These are phyloP conservation scores for Triops cancriformis DNA, from an alignment of 1,140 invertebrate species.

Conservation along the genomic window DNA sequence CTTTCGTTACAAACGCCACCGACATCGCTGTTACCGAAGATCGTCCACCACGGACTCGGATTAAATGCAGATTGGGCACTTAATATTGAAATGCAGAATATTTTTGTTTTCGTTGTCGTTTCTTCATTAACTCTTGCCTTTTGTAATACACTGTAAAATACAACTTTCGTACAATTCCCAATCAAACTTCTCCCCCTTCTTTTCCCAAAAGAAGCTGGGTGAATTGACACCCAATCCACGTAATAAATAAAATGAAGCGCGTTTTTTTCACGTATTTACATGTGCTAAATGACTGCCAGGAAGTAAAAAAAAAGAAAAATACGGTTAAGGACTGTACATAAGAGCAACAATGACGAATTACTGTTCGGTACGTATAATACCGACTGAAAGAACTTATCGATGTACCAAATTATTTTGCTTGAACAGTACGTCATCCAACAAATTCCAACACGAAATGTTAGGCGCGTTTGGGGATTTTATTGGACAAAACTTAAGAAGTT, in stretches of 20 bases:
- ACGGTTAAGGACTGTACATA: neutral
- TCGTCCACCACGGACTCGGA: neutral
- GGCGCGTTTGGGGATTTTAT: neutral
- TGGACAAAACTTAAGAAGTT: neutral
- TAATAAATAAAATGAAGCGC: conserved; percentile 1
- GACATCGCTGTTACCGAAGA: neutral
- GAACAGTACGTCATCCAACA: too few relatives aligned
- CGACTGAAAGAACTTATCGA: neutral
- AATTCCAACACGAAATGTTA: too few relatives aligned
- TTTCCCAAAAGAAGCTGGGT: neutral
- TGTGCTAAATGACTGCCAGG: neutral
- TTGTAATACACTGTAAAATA: conserved; percentile 7
- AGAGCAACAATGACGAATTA: neutral
- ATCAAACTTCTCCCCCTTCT: neutral
- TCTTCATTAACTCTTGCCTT: neutral
- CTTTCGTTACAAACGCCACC: neutral
- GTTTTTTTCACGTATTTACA: neutral
- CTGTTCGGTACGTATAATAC: neutral
- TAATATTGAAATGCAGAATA: neutral
- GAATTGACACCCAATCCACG: neutral
- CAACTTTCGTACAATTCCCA: neutral
- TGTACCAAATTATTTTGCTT: too few relatives aligned
- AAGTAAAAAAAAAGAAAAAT: neutral
- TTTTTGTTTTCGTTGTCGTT: neutral
- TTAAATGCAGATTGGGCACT: neutral